Evolutionary conservation across 2,113 vertebrate species (phyloP).

Genomic region (Bufo gargarizans): DNA sequence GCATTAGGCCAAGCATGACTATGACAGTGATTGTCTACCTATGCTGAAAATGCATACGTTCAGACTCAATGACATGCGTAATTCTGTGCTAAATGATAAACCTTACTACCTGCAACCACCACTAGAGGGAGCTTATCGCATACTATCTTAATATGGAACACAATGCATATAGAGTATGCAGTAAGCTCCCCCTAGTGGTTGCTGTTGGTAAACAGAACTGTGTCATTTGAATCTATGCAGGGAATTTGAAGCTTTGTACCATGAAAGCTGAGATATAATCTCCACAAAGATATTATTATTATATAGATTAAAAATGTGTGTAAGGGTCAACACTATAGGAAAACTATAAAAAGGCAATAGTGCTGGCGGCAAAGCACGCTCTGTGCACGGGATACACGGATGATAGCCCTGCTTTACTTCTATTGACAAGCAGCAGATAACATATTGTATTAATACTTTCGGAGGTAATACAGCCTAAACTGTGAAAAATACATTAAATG

Average conservation of each 20-base stretch:
- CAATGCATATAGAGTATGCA: neutral
- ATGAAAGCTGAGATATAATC: no score
- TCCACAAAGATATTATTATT: no score
- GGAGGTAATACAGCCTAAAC: neutral
- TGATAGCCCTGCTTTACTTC: neutral
- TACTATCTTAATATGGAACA: neutral
- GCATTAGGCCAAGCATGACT: slow-evolving; percentile 14
- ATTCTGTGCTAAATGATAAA: no score
- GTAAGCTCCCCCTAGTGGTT: neutral
- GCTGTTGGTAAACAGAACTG: neutral
- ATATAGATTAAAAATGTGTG: no score
- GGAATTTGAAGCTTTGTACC: no score
- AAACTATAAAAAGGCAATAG: no score
- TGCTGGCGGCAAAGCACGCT: neutral
- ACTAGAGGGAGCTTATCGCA: neutral
- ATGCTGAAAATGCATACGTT: neutral
- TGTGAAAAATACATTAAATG: neutral
- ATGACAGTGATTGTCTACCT: slow-evolving; percentile 17
- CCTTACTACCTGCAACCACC: neutral
- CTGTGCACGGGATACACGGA: neutral
- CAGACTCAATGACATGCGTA: no score
- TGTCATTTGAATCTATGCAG: no score
- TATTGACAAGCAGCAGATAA: neutral
- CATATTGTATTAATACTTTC: neutral
- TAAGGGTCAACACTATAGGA: no score